A percentile compares a stretch with the other conserved stretches of the same genome.
phyloP scores from a whole-genome alignment of 2,113 vertebrate genomes.

The Pluvianellus socialis region DNA sequence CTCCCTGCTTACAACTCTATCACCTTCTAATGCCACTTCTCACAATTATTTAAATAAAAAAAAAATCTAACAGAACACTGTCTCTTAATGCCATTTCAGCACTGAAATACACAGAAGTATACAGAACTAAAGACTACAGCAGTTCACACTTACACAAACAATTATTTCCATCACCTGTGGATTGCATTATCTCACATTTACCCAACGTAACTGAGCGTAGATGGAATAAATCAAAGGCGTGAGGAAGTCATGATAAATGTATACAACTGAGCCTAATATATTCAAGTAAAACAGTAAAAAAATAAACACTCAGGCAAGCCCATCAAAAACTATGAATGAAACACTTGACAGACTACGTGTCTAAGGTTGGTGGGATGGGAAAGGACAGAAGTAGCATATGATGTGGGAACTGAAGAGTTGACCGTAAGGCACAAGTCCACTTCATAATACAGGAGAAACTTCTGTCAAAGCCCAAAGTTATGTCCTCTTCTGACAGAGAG shows the following conservation, averaged over 20 bases:
- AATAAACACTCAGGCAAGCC: not conserved
- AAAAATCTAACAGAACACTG: not conserved
- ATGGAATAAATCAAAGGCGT: not conserved
- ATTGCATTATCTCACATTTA: not conserved
- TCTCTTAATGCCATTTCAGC: not conserved
- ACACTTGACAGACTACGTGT: not conserved
- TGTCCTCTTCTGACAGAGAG: not conserved
- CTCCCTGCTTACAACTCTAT: not conserved
- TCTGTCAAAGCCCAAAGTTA: not conserved
- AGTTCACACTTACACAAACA: not conserved
- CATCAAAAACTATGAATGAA: not conserved
- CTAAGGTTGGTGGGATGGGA: not conserved
- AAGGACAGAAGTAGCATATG: not conserved
- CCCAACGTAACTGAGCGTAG: not conserved
- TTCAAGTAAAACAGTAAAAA: not conserved
- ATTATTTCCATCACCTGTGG: not conserved
- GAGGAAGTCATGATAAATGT: not conserved
- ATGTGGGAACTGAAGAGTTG: not conserved
- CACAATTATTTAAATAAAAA: not conserved
- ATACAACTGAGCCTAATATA: not conserved
- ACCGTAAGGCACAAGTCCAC: fast-evolving
- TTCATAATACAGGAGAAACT: not conserved
- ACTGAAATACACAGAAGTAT: not conserved
- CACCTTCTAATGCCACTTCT: not conserved
- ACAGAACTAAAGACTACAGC: not conserved